Evolutionary conservation across 2,797 vertebrate genomes (phyloP).

Genomic region (Pangasius larnaudii): DNA sequence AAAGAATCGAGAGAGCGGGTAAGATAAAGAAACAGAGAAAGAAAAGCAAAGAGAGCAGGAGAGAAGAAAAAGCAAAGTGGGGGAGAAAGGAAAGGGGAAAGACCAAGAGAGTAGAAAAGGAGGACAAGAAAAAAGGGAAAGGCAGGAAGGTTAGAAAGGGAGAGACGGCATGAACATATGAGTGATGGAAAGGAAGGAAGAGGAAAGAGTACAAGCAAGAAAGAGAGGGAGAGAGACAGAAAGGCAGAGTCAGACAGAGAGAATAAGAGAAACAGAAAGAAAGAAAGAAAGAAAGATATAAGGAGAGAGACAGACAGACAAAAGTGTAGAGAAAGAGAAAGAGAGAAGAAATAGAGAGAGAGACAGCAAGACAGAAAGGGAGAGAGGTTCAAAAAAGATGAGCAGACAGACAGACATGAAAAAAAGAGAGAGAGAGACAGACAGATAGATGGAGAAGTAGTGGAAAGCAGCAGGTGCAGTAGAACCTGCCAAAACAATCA

Average conservation of each 20-base stretch:
- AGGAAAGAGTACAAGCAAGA: not conserved
- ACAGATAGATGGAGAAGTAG: not conserved
- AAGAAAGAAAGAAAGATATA: not conserved
- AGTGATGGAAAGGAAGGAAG: not conserved
- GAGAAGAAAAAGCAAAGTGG: not conserved
- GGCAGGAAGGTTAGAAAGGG: not conserved
- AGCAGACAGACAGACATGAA: not conserved
- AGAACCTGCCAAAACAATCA: constrained; percentile 44
- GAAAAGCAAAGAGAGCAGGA: not conserved
- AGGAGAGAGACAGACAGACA: not conserved
- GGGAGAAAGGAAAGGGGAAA: not conserved
- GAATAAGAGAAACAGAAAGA: not conserved
- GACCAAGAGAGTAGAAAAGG: not conserved
- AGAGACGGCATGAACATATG: not conserved
- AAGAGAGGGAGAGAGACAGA: not conserved
- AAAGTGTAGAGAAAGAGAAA: not conserved
- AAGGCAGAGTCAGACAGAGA: not conserved
- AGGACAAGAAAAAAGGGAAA: no score
- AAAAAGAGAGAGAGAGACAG: not conserved
- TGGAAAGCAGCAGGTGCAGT: not conserved
- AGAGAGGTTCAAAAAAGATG: not conserved
- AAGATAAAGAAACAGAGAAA: not conserved
- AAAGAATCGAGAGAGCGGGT: not conserved
- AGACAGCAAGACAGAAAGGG: no score
- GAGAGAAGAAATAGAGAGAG: no score